phyloP scores from a whole-genome alignment of 2,797 vertebrate species.

The Cossypha heuglini region DNA sequence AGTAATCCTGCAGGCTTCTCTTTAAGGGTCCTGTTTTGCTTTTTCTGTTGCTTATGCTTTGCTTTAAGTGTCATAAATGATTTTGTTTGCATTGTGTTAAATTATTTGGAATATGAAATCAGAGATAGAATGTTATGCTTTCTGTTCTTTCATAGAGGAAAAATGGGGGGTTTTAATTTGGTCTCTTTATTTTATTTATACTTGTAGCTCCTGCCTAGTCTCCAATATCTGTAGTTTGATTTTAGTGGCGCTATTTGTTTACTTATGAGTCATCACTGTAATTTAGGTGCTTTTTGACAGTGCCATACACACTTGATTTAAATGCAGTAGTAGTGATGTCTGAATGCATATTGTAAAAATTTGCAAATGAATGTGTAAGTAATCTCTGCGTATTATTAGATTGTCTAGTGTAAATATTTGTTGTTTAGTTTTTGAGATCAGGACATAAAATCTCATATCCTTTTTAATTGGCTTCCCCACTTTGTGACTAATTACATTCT shows the following conservation, averaged over 20 bases:
- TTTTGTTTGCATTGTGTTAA: background rate
- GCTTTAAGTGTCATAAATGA: background rate
- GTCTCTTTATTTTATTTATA: background rate
- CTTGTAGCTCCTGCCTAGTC: background rate
- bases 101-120: background rate
- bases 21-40: background rate
- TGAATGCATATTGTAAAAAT: background rate
- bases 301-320: background rate
- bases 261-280: background rate
- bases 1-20: background rate
- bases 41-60: slow-evolving; percentile 4
- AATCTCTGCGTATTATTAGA: background rate
- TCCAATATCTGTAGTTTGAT: background rate
- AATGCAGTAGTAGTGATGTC: background rate
- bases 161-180: background rate
- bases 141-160: background rate
- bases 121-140: background rate
- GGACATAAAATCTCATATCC: background rate
- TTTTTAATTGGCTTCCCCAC: background rate
- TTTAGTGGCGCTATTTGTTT: background rate
- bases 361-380: background rate
- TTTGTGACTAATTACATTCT: background rate
- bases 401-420: background rate
- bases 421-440: background rate
- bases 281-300: background rate